A percentile compares a stretch with the other conserved stretches of the same genome.
These are phyloP conservation scores for Ptilonorhynchus violaceus DNA, from an alignment of 2,113 vertebrate genomes.

Conservation along the genomic window DNA sequence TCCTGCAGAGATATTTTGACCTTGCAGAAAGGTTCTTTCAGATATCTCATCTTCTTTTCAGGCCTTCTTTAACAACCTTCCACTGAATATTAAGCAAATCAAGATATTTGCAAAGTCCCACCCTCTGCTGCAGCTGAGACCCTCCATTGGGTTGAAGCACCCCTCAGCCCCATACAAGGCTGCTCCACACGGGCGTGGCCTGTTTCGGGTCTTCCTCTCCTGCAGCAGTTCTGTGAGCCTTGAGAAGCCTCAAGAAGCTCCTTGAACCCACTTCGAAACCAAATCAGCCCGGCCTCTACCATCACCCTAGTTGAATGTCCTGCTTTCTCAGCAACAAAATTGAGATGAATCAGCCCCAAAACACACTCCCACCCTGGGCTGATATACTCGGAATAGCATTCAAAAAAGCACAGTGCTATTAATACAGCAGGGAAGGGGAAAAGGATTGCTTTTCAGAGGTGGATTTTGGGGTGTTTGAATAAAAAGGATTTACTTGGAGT, in stretches of 20 bases:
- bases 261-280: background rate
- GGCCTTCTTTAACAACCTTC: background rate
- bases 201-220: accelerated
- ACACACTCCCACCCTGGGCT: background rate
- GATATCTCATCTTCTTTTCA: background rate
- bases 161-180: too few relatives aligned
- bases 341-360: background rate
- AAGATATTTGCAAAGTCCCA: background rate
- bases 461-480: background rate
- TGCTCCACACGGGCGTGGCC: background rate
- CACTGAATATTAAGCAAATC: background rate
- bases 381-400: background rate
- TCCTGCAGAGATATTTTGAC: background rate
- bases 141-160: background rate
- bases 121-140: background rate
- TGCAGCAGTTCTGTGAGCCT: background rate
- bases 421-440: background rate
- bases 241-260: background rate
- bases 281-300: background rate
- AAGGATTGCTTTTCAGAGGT: background rate
- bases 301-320: background rate
- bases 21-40: background rate
- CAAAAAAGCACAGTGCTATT: background rate
- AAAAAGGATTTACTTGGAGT: background rate
- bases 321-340: background rate